A percentile compares a stretch with the other conserved stretches of the same genome.
phyloP scores from a whole-genome alignment of 2,888 invertebrate genomes.

The Diadromus collaris region DNA sequence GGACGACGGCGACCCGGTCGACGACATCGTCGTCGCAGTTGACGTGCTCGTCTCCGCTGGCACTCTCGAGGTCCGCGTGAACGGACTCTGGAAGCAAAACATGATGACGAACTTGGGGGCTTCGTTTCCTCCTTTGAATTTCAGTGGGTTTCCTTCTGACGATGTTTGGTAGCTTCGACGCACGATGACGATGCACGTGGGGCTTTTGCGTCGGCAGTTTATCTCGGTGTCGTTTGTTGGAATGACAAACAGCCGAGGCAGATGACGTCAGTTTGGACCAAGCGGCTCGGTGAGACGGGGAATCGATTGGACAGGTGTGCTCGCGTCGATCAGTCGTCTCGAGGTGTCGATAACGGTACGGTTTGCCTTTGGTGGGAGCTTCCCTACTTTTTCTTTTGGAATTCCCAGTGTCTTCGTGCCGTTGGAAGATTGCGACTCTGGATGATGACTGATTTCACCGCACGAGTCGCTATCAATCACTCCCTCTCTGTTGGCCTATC shows the following conservation, averaged over 20 bases:
- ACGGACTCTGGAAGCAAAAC: slow-evolving; percentile 80
- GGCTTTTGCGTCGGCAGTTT: background rate
- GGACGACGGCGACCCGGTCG: slow-evolving; percentile 38
- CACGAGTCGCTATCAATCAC: background rate
- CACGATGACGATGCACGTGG: background rate
- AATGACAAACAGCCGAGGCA: background rate
- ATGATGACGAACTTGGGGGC: slow-evolving; percentile 66
- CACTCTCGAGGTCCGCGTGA: slow-evolving; percentile 73
- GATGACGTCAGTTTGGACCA: background rate
- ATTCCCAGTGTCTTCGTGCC: background rate
- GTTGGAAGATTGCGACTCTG: background rate
- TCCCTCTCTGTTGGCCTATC: background rate
- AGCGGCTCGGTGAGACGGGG: background rate
- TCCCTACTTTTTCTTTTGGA: background rate
- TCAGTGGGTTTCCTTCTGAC: background rate
- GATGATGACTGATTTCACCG: background rate
- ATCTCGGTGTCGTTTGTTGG: background rate
- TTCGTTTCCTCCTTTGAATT: background rate
- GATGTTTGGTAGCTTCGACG: background rate
- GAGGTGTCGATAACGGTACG: slow-evolving; percentile 37
- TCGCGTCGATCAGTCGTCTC: slow-evolving; percentile 8
- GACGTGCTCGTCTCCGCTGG: slow-evolving; percentile 57
- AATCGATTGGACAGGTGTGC: slow-evolving; percentile 10
- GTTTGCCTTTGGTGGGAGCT: background rate
- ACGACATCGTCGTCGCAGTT: slow-evolving; percentile 52